Conservation (phyloP, 1,140 invertebrate species). For the Lasioglossum albipes region DNA sequence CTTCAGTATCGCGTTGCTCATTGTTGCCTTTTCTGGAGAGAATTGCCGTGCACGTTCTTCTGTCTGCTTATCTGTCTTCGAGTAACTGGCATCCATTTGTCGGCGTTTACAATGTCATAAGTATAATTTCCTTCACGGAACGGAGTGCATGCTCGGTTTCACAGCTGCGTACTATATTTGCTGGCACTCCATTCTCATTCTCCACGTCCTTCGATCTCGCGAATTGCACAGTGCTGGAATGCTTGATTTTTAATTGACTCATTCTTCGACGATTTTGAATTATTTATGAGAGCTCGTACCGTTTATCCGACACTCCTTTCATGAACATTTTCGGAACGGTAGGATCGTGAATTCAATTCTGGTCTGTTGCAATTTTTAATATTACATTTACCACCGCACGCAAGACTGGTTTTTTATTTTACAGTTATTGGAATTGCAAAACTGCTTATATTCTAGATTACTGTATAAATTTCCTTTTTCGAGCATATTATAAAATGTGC, state of each 20-base stretch:
- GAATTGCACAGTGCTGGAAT: background rate
- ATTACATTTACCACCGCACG: too few relatives aligned
- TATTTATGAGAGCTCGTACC: background rate
- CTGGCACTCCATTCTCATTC: background rate
- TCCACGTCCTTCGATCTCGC: background rate
- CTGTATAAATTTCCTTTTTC: too few relatives aligned
- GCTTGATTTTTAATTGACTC: conserved; percentile 4
- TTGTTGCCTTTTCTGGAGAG: conserved; percentile 42
- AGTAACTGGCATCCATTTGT: conserved; percentile 18
- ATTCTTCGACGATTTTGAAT: background rate
- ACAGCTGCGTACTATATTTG: background rate
- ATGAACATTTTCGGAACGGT: background rate
- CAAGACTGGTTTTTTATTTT: too few relatives aligned
- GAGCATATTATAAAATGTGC: too few relatives aligned
- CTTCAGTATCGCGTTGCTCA: conserved; percentile 22
- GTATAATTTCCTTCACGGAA: conserved; percentile 19
- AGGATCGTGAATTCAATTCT: too few relatives aligned
- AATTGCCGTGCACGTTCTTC: conserved; percentile 6
- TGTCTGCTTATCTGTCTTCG: conserved; percentile 11
- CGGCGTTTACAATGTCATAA: conserved; percentile 26
- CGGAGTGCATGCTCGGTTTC: background rate
- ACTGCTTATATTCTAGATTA: too few relatives aligned
- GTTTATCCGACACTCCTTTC: background rate
- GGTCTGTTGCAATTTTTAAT: too few relatives aligned
- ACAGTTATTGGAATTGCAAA: too few relatives aligned